Evolutionary conservation across 2,797 vertebrate species (phyloP).

Genomic region (Thunnus albacares): DNA sequence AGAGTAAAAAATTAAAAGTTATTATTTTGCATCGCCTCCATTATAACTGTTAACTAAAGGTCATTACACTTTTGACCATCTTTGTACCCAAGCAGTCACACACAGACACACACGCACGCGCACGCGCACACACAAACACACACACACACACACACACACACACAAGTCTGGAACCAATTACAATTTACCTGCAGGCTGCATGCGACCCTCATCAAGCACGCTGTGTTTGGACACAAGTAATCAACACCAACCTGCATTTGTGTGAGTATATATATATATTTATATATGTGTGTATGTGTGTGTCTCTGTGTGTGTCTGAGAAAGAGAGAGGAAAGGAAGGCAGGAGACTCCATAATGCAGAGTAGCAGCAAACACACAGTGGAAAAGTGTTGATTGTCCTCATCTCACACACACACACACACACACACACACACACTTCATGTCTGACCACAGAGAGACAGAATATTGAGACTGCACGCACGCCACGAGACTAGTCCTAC

Average conservation of each 20-base stretch:
- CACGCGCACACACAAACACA: conserved; percentile 24
- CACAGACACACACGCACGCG: conserved; percentile 19
- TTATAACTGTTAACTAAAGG: conserved; percentile 24
- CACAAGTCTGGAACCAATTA: conserved; percentile 78
- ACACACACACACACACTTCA: background rate
- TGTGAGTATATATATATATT: conserved; percentile 24
- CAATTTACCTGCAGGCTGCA: conserved; percentile 69
- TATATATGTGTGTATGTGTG: conserved; percentile 21
- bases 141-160: background rate
- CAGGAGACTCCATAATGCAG: background rate
- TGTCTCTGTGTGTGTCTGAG: conserved; percentile 17
- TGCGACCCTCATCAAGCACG: conserved; percentile 57
- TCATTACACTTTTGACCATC: conserved; percentile 45
- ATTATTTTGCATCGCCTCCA: background rate
- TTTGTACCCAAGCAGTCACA: conserved; percentile 2
- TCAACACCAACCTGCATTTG: conserved; percentile 64
- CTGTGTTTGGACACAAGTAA: conserved; percentile 73
- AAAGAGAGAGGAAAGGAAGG: background rate
- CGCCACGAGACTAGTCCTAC: conserved; percentile 5
- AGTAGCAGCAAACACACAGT: background rate
- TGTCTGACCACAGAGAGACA: conserved; percentile 25
- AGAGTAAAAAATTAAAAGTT: background rate
- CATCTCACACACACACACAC: conserved; percentile 12
- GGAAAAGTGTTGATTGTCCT: conserved; percentile 12
- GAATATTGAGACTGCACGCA: conserved; percentile 4